Conservation (phyloP, 23 tunicate genomes). For the Ciona savignyi region DNA sequence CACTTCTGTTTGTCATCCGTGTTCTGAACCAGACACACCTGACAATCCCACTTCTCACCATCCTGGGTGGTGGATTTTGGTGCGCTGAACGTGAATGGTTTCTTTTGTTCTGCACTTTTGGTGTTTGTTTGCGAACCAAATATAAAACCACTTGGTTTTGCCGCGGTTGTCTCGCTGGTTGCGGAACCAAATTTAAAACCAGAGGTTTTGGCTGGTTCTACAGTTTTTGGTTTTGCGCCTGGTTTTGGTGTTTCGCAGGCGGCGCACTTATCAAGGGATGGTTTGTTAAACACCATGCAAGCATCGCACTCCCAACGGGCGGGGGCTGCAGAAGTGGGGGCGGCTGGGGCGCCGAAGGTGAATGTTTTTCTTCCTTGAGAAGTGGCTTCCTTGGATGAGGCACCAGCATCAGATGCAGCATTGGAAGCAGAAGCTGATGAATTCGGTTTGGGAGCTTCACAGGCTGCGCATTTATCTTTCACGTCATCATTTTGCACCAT, state of each 20-base stretch:
- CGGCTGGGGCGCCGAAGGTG: too few relatives aligned
- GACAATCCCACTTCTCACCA: conserved; percentile 13
- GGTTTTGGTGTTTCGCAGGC: background rate
- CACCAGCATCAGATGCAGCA: too few relatives aligned
- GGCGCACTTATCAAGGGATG: background rate
- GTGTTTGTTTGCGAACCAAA: too few relatives aligned
- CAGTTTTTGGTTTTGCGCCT: background rate
- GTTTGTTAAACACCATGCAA: background rate
- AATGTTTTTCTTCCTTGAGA: too few relatives aligned
- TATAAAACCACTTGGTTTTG: too few relatives aligned
- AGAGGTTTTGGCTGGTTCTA: background rate
- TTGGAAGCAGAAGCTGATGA: too few relatives aligned
- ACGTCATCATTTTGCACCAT: background rate
- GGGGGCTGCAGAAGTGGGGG: background rate
- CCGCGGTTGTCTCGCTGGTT: too few relatives aligned
- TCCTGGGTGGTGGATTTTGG: too few relatives aligned
- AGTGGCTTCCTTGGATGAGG: too few relatives aligned
- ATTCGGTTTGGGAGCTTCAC: background rate
- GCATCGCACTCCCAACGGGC: background rate
- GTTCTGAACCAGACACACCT: conserved; percentile 10
- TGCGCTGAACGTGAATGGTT: background rate
- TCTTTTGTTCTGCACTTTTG: too few relatives aligned
- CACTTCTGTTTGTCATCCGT: conserved; percentile 6
- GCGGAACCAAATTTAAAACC: background rate
- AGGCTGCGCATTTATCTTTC: background rate